phyloP scores from a whole-genome alignment of 2,113 vertebrate genomes.

The Haplochromis burtoni region DNA sequence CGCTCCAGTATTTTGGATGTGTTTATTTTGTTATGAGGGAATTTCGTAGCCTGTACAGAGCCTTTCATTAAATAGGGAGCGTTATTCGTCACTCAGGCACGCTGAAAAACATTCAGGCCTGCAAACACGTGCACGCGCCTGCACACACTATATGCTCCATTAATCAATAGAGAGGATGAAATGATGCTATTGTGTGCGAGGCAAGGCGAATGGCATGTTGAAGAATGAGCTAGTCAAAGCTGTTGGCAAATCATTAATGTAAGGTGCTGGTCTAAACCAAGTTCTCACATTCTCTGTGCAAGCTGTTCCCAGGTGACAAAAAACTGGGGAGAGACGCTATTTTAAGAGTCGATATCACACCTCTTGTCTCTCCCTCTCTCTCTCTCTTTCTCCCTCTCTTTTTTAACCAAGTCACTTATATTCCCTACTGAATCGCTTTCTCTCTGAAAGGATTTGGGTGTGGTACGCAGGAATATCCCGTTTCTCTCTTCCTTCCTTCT shows the following conservation, averaged over 20 bases:
- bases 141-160: conserved; percentile 43
- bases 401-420: conserved; percentile 5
- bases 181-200: conserved; percentile 47
- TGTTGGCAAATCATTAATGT: conserved; percentile 66
- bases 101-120: neutral
- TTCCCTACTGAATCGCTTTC: conserved; percentile 16
- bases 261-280: conserved; percentile 56
- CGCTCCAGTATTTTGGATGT: conserved; percentile 41
- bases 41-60: conserved; percentile 38
- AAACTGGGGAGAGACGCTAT: conserved; percentile 56
- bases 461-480: conserved; percentile 28
- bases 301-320: conserved; percentile 63
- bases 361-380: neutral
- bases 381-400: neutral
- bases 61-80: conserved; percentile 32
- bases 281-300: conserved; percentile 42
- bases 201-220: conserved; percentile 35
- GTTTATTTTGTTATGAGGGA: conserved; percentile 64
- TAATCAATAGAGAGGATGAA: conserved; percentile 60
- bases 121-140: neutral
- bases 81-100: conserved; percentile 43
- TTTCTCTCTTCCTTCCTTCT: neutral
- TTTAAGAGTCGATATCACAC: conserved; percentile 61
- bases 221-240: conserved; percentile 62
- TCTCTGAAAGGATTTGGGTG: conserved; percentile 2